phyloP scores from a whole-genome alignment of 2,113 vertebrate species.

The Leucopsar rothschildi region DNA sequence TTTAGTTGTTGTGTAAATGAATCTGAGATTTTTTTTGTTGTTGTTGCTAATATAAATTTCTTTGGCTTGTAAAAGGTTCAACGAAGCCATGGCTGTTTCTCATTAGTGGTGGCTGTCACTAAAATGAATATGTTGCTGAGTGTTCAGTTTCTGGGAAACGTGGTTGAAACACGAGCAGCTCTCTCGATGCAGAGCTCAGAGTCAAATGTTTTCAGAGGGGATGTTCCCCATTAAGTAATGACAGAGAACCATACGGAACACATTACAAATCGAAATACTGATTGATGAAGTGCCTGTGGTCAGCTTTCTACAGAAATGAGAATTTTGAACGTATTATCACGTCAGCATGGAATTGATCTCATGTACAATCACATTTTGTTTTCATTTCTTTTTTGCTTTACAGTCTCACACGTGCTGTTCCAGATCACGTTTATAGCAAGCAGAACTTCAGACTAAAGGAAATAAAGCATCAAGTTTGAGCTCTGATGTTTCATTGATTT shows the following conservation, averaged over 20 bases:
- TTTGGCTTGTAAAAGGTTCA: slow-evolving; percentile 39
- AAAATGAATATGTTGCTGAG: slow-evolving; percentile 72
- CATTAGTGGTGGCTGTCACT: slow-evolving; percentile 69
- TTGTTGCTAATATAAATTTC: slow-evolving; percentile 23
- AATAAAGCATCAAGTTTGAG: slow-evolving; percentile 34
- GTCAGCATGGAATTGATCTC: slow-evolving; percentile 64
- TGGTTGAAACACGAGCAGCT: slow-evolving; percentile 69
- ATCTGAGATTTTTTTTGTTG: neutral
- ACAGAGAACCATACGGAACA: slow-evolving; percentile 68
- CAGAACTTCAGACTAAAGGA: slow-evolving; percentile 23
- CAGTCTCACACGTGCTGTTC: slow-evolving; percentile 29
- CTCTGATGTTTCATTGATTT: slow-evolving; percentile 51
- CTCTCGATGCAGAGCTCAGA: slow-evolving; percentile 35
- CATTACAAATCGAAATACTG: slow-evolving; percentile 69
- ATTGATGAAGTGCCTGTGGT: slow-evolving; percentile 75
- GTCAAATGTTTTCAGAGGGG: slow-evolving; percentile 67
- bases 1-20: slow-evolving; percentile 4
- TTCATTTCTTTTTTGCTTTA: slow-evolving; percentile 47
- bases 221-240: slow-evolving; percentile 71
- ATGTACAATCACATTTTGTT: slow-evolving; percentile 60
- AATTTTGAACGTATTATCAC: slow-evolving; percentile 71
- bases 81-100: slow-evolving; percentile 55
- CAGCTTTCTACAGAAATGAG: slow-evolving; percentile 70
- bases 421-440: slow-evolving; percentile 1
- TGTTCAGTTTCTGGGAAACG: slow-evolving; percentile 72